Base-by-base conservation (phyloP, 2,797 vertebrate species). In the Enteromius fasciolatus region DNA sequence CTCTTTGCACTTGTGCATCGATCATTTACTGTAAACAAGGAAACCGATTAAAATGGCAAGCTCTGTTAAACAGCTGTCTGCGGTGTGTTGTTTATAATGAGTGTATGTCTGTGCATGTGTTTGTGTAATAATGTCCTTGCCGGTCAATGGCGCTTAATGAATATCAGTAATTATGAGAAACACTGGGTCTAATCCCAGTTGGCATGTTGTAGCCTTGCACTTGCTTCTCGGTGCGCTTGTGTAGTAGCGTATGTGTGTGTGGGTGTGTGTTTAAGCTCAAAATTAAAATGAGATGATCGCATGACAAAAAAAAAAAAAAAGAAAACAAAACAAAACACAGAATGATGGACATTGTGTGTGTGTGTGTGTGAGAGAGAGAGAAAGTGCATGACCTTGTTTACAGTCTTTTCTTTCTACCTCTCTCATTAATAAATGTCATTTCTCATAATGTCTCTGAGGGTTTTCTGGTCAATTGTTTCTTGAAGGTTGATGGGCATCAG, bases 161-260 rank as follows among this genome's bases (percentile, higher is more conserved):
- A 81, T 61, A 76, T 84, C 41, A 59, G 54, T 83, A 77, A 83
- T 86, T 76, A 73, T 83, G 59, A 63, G n/a, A 85, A 81, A 72
- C 57, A 46, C n/a, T 76, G 70, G 61, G 54, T 84, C 75, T 50
- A 80, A 61, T 68, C 57, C 72, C 70, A 69, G 17, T 73, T 81
- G 83, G 67, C 74, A 46, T 52, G 69, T 28, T 78, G 66, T 50
- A 63, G 31, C 33, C 44, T 39, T 28, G 83, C 61, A 33, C 64
- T 83, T 28, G 28, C 18, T 17, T 78, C 36, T 64, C n/a, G 57
- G 25, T 54, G 50, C 1, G 1, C n/a, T 44, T 25, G 64, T 52
- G 44, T 70, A 57, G 31, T 31, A 31, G 28, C 28, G 28, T 28
- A 28, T 28, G 28, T 31, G 31, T 31, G 76, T n/a, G 39, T 69